Conservation (phyloP, 1,140 invertebrate species). For the Chironomus tepperi region DNA sequence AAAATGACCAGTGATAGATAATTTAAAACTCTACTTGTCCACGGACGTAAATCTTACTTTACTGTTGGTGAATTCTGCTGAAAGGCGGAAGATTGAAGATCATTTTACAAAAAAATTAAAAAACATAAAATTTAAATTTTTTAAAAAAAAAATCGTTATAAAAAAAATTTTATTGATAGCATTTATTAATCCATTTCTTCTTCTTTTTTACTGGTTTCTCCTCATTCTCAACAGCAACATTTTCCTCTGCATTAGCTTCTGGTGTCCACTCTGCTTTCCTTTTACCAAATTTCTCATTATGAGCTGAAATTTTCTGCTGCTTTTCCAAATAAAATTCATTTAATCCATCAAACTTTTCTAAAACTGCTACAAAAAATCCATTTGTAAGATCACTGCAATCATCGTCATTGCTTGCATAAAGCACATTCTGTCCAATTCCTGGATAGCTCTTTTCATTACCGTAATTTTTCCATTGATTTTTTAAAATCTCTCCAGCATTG, state of each 20-base stretch:
- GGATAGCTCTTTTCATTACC: constrained; percentile 51
- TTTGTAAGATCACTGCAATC: constrained; percentile 64
- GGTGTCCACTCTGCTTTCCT: not conserved
- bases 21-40: too few relatives aligned
- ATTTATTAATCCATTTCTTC: not conserved
- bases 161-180: not conserved
- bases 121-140: not conserved
- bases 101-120: not conserved
- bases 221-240: not conserved
- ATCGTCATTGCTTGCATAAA: constrained; percentile 56
- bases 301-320: not conserved
- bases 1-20: too few relatives aligned
- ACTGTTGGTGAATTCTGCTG: too few relatives aligned
- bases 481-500: constrained; percentile 47
- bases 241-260: not conserved
- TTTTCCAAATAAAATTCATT: constrained; percentile 11
- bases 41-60: too few relatives aligned
- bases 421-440: constrained; percentile 57
- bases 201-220: not conserved
- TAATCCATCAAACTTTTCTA: constrained; percentile 48
- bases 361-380: constrained; percentile 90
- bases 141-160: not conserved
- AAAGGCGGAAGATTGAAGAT: too few relatives aligned
- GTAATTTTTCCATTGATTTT: constrained; percentile 56
- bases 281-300: not conserved